Conservation (phyloP, 2,888 invertebrate genomes). For the Troides oblongomaculatus region DNA sequence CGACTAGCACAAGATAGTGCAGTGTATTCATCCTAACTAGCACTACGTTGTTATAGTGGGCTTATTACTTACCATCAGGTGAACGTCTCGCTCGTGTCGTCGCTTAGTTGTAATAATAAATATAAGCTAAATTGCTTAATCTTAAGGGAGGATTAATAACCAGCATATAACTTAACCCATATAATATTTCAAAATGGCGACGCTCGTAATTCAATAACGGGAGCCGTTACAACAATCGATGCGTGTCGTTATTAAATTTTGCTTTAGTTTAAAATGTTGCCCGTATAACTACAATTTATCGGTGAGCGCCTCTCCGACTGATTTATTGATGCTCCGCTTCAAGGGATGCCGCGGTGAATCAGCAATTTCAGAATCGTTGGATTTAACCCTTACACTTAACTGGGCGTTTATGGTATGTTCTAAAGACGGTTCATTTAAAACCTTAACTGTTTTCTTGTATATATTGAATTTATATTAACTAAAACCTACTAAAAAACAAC, state of each 20-base stretch:
- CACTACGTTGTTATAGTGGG: too few species aligned
- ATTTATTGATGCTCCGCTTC: slow-evolving; percentile 57
- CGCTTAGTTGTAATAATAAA: too few species aligned
- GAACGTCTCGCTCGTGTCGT: too few species aligned
- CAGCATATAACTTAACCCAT: slow-evolving; percentile 46
- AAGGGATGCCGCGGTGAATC: slow-evolving; percentile 59
- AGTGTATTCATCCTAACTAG: too few species aligned
- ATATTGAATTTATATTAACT: neutral
- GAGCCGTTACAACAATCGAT: slow-evolving; percentile 73
- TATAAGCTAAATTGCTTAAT: neutral
- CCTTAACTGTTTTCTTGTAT: neutral
- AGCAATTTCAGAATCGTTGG: slow-evolving; percentile 50
- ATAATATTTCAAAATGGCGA: slow-evolving; percentile 48
- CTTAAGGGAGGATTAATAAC: neutral
- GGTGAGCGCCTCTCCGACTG: slow-evolving; percentile 45
- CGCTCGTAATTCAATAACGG: slow-evolving; percentile 66
- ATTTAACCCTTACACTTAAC: slow-evolving; percentile 39
- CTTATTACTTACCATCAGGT: too few species aligned
- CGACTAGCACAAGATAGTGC: too few species aligned
- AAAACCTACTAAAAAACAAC: neutral
- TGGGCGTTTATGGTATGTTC: slow-evolving; percentile 26
- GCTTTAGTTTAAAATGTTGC: slow-evolving; percentile 73
- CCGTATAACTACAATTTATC: slow-evolving; percentile 70
- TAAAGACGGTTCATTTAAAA: slow-evolving; percentile 3
- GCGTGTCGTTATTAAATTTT: slow-evolving; percentile 75